A percentile compares a stretch with the other conserved stretches of the same genome.
These are phyloP conservation scores for Syngnathus scovelli DNA, from an alignment of 2,113 vertebrate genomes.

Conservation along the genomic window DNA sequence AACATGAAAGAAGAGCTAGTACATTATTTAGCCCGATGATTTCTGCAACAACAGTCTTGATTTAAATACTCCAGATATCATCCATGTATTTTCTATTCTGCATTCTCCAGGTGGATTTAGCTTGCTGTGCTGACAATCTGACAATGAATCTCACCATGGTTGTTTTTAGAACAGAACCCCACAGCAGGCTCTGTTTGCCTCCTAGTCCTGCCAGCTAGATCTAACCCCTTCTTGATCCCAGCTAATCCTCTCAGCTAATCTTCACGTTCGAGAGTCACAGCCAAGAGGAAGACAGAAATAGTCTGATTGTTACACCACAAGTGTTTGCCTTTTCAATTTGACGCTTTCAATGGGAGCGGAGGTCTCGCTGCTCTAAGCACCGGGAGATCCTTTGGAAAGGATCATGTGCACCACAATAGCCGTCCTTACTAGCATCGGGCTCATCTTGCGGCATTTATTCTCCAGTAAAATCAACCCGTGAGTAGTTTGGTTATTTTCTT, in stretches of 20 bases:
- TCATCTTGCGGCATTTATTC: slow-evolving; percentile 46
- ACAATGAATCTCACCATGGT: background rate
- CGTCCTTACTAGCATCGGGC: slow-evolving; percentile 67
- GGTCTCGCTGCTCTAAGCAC: slow-evolving; percentile 8
- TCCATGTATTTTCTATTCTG: no score
- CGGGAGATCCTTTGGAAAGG: slow-evolving; percentile 19
- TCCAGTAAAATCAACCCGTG: slow-evolving; percentile 54
- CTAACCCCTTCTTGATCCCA: slow-evolving; percentile 53
- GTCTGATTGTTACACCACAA: slow-evolving; percentile 41
- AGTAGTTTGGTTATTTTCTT: slow-evolving; percentile 33
- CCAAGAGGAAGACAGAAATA: slow-evolving; percentile 50
- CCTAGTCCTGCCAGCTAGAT: slow-evolving; percentile 31
- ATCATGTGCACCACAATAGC: slow-evolving; percentile 72
- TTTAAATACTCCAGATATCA: no score
- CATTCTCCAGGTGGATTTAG: slow-evolving; percentile 7
- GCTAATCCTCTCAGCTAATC: slow-evolving; percentile 64
- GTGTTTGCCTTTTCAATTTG: slow-evolving; percentile 28
- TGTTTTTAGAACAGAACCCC: slow-evolving; percentile 36
- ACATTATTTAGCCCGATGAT: no score
- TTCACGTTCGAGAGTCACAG: slow-evolving; percentile 41
- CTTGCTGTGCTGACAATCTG: slow-evolving; percentile 5
- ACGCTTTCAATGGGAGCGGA: slow-evolving; percentile 42
- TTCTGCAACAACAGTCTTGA: no score
- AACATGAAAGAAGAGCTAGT: no score
- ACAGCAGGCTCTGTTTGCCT: slow-evolving; percentile 61